A percentile compares a stretch with the other conserved stretches of the same genome.
Evolutionary conservation across 2,888 invertebrate species (phyloP).

Genomic region (Acanthacorydalis orientalis): DNA sequence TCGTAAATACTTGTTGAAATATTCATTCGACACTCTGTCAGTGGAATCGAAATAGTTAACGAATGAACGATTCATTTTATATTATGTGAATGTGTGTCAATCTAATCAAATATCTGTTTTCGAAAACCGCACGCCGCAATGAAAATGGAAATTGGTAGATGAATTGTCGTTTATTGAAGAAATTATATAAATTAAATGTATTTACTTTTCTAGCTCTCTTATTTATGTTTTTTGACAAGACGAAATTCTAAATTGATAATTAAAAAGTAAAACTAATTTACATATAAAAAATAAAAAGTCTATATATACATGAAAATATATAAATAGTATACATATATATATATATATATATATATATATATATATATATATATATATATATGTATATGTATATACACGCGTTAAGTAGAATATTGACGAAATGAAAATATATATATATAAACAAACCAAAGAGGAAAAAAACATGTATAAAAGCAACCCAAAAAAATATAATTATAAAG

Average conservation of each 20-base stretch:
- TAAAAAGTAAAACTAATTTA: slow-evolving; percentile 22
- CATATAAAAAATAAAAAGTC: neutral
- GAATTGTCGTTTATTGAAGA: neutral
- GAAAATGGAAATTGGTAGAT: neutral
- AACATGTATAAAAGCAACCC: neutral
- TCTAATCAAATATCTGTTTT: too few relatives aligned
- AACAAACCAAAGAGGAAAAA: too few relatives aligned
- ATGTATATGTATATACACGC: slow-evolving; percentile 1
- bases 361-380: neutral
- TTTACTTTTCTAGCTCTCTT: neutral
- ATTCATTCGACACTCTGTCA: too few relatives aligned
- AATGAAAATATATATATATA: neutral
- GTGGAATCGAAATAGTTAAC: too few relatives aligned
- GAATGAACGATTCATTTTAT: too few relatives aligned
- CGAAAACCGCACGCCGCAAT: too few relatives aligned
- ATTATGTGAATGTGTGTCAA: too few relatives aligned
- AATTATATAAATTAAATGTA: neutral
- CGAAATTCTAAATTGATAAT: slow-evolving; percentile 28
- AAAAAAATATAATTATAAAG: slow-evolving; percentile 17
- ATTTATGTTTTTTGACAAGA: slow-evolving; percentile 18
- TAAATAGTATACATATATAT: neutral
- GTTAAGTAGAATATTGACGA: slow-evolving; percentile 4
- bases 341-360: neutral
- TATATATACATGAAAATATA: neutral
- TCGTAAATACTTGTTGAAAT: too few relatives aligned